A percentile compares a stretch with the other conserved stretches of the same genome.
These are phyloP conservation scores for Xanthorhoe designata DNA, from an alignment of 2,888 invertebrate genomes.

Conservation along the genomic window DNA sequence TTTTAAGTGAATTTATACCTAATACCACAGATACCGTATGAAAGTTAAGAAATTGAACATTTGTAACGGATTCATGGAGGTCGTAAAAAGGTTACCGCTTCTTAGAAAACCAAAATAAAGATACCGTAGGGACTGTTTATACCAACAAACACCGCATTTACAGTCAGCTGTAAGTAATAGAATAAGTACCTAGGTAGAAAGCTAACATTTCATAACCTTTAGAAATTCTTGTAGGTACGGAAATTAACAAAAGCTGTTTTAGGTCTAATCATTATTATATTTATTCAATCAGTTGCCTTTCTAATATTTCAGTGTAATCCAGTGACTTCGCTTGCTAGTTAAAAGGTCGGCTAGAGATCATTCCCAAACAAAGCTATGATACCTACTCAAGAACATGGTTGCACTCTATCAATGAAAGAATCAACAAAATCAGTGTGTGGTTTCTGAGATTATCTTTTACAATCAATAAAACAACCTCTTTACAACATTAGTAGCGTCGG, in stretches of 20 bases:
- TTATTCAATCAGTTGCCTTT: no score
- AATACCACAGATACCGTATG: neutral
- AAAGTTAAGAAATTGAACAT: neutral
- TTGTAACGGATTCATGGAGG: neutral
- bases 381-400: no score
- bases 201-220: neutral
- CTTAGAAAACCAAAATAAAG: conserved; percentile 7
- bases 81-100: neutral
- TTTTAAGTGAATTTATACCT: neutral
- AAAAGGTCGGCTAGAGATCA: no score
- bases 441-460: no score
- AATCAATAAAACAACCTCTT: no score
- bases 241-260: neutral
- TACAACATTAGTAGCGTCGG: no score
- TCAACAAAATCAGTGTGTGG: no score
- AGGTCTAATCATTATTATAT: neutral
- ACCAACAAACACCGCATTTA: conserved; percentile 9
- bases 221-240: neutral
- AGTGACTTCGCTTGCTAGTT: no score
- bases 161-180: conserved; percentile 6
- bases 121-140: conserved; percentile 20
- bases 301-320: no score
- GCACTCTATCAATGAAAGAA: no score
- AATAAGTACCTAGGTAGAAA: neutral
- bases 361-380: no score